Base-by-base conservation (phyloP, 2,113 vertebrate species). In the Patagioenas fasciata region DNA sequence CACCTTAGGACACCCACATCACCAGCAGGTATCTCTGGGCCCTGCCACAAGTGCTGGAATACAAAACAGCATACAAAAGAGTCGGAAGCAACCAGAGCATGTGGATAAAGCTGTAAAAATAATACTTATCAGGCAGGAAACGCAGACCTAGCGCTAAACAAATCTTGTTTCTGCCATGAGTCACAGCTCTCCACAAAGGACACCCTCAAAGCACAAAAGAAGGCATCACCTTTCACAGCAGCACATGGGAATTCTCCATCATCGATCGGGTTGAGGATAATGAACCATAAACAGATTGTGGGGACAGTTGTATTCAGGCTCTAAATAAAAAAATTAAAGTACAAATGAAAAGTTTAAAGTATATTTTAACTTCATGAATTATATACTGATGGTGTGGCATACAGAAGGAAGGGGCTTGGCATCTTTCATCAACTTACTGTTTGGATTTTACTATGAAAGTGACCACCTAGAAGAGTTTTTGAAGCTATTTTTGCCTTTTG, bases 401-500 rank as follows among this genome's bases (percentile, higher is more conserved):
- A 47, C 1, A 2, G 24, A 74, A 74, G 48, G 25, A 71, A 90
- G 25, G 4, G 26, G 53, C 48, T 53, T 77, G n/a, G 25, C 42
- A 74, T 75, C 54, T 75, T 56, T 82, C 42, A 38, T 56, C 60
- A 78, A n/a, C 18, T 20, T 20, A 71, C 36, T 51, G 15, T 57
- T 85, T 58, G 32, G 26, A 69, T 85, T 91, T 91, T 48, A 56
- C 64, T 48, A 54, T 3, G 44, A 87, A 79, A 91, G 91, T 51
- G 9, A 81, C n/a, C 38, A 74, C 8, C 29, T 29, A 84, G 50
- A 77, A 86, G 23, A 58, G 44, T 82, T 67, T 81, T 25, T 70
- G 32, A 94, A 93, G 70, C 10, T 7, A n/a, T 75, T 91, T 91
- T 64, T 89, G 29, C 31, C 15, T 91, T 92, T 78, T 81, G 50